Evolutionary conservation across 2,113 vertebrate species (phyloP).

Genomic region (Todiramphus saurophagus): DNA sequence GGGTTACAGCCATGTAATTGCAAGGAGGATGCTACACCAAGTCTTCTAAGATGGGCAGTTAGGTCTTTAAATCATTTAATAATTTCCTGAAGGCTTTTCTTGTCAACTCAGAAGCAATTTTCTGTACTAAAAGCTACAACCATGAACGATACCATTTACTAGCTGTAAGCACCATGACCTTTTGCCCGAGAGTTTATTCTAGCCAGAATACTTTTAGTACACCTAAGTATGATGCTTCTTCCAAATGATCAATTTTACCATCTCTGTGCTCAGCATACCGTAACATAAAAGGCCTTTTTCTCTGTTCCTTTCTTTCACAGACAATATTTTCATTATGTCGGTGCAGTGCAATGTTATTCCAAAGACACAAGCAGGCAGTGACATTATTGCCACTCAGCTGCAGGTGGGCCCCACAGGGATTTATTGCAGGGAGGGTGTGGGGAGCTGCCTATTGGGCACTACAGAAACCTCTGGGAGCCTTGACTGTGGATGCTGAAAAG

Average conservation of each 20-base stretch:
- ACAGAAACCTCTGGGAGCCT: neutral
- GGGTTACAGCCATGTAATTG: neutral
- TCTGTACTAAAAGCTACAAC: neutral
- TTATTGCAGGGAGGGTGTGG: neutral
- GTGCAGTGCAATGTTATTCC: neutral
- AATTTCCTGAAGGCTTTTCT: slow-evolving; percentile 6
- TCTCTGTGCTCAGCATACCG: neutral
- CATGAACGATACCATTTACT: neutral
- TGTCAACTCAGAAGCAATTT: neutral
- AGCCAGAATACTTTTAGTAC: neutral
- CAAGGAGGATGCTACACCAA: neutral
- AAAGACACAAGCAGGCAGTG: neutral
- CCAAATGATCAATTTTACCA: neutral
- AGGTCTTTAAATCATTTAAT: neutral
- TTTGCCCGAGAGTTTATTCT: neutral
- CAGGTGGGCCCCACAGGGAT: neutral
- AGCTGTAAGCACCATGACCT: neutral
- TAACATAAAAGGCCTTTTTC: slow-evolving; percentile 10
- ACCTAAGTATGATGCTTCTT: neutral
- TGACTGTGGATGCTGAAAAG: neutral
- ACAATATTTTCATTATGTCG: neutral
- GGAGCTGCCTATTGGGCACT: neutral
- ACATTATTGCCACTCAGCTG: neutral
- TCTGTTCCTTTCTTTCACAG: neutral
- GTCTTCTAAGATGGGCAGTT: neutral